A percentile compares a stretch with the other conserved stretches of the same genome.
These are phyloP conservation scores for Malurus cyaneus DNA, from an alignment of 2,113 vertebrate species.

Conservation along the genomic window DNA sequence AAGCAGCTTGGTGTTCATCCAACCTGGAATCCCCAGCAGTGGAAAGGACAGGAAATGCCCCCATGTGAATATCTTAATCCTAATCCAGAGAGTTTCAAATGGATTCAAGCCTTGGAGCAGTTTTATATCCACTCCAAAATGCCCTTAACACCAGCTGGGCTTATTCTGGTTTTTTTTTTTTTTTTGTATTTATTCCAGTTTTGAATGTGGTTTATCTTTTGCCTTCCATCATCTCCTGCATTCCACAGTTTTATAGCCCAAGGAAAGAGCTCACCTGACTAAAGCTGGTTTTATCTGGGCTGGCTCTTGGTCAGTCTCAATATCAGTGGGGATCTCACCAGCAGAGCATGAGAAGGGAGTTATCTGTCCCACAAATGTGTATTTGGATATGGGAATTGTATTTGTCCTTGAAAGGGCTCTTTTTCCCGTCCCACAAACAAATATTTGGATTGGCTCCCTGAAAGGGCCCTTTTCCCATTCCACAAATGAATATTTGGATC, in stretches of 20 bases:
- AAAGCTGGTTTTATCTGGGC: not conserved
- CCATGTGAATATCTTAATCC: slow-evolving; percentile 23
- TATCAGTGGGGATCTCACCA: not conserved
- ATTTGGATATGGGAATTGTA: not conserved
- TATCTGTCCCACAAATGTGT: not conserved
- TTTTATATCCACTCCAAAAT: not conserved
- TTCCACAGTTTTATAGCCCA: not conserved
- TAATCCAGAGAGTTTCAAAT: slow-evolving; percentile 32
- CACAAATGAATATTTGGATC: not conserved
- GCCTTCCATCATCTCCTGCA: not conserved
- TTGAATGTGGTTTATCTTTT: slow-evolving; percentile 10
- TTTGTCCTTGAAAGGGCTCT: not conserved
- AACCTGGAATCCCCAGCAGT: not conserved
- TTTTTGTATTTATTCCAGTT: not conserved
- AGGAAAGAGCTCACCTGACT: not conserved
- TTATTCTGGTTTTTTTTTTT: not conserved
- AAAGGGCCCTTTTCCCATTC: not conserved
- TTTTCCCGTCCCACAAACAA: not conserved
- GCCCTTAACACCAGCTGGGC: not conserved
- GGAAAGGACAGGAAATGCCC: not conserved
- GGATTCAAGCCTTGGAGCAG: not conserved
- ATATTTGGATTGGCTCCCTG: not conserved
- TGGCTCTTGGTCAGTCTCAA: not conserved
- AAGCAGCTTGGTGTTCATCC: not conserved
- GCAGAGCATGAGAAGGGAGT: not conserved